These are phyloP conservation scores for Frieseomelitta varia DNA, from an alignment of 1,140 invertebrate species.

Conservation along the genomic window DNA sequence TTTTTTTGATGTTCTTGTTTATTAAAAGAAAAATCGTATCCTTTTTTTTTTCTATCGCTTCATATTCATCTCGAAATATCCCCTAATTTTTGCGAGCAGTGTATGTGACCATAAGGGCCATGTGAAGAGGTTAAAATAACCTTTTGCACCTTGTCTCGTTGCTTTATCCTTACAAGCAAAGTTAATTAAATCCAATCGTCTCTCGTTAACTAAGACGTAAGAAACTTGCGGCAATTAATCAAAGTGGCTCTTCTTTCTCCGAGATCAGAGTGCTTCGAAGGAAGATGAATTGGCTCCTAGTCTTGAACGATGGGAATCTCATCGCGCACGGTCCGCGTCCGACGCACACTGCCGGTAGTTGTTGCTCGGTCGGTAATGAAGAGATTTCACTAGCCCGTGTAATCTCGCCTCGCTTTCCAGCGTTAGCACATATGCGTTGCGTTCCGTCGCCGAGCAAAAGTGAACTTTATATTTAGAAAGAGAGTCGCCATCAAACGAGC, in stretches of 20 bases:
- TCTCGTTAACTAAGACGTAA: background rate
- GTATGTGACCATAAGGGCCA: too few species aligned
- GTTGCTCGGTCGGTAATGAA: constrained; percentile 1
- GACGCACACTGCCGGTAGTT: background rate
- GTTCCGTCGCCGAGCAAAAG: constrained; percentile 8
- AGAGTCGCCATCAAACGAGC: constrained; percentile 5
- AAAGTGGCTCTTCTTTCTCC: too few species aligned
- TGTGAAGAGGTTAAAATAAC: too few species aligned
- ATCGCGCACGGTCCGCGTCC: background rate
- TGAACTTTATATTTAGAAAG: constrained; percentile 46
- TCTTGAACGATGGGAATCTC: background rate
- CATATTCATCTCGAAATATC: too few species aligned
- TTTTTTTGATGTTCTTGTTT: too few species aligned
- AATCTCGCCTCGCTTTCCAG: background rate
- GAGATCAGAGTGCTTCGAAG: background rate
- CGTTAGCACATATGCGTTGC: too few species aligned
- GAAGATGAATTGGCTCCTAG: background rate
- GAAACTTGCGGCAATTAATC: background rate
- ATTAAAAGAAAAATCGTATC: too few species aligned
- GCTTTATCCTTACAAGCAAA: background rate
- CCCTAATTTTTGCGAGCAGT: too few species aligned
- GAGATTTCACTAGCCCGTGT: constrained; percentile 27
- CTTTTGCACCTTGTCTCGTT: background rate
- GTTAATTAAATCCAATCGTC: background rate
- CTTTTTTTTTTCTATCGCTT: too few species aligned